A percentile compares a stretch with the other conserved stretches of the same genome.
These are phyloP conservation scores for Popillia japonica DNA, from an alignment of 1,140 invertebrate species.

Conservation along the genomic window DNA sequence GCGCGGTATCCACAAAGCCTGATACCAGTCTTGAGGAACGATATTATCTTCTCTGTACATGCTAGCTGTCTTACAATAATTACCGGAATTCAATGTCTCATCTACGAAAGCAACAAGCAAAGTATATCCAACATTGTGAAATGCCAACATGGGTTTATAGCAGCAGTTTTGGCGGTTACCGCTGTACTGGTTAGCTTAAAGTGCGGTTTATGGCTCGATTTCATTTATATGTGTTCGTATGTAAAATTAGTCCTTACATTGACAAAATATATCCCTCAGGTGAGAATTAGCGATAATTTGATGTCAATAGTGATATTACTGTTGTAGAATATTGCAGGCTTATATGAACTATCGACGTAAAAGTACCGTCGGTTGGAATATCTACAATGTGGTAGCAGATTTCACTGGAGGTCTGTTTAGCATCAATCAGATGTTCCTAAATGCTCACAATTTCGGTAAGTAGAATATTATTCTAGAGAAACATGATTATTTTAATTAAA, in stretches of 20 bases:
- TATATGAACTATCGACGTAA: conserved; percentile 38
- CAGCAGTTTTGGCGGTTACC: background rate
- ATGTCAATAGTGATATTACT: background rate
- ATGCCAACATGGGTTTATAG: background rate
- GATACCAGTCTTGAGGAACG: conserved; percentile 22
- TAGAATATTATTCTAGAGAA: background rate
- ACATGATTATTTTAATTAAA: background rate
- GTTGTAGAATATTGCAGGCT: conserved; percentile 1
- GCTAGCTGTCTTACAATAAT: background rate
- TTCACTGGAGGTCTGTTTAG: conserved; percentile 31
- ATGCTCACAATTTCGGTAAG: conserved; percentile 39
- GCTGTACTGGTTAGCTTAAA: background rate
- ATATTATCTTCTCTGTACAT: conserved; percentile 39
- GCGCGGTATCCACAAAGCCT: conserved; percentile 20
- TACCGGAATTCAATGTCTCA: conserved; percentile 30
- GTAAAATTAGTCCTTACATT: conserved; percentile 33
- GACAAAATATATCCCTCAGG: conserved; percentile 40
- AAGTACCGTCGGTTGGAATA: conserved; percentile 40
- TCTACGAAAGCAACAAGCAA: conserved; percentile 31
- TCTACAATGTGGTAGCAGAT: conserved; percentile 31
- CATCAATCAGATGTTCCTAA: conserved; percentile 31
- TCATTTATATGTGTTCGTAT: conserved; percentile 39
- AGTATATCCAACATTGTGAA: conserved; percentile 21
- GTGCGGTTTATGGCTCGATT: conserved; percentile 18
- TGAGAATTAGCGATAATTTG: background rate